Conservation (phyloP, 1,140 invertebrate genomes). For the Neotoxoptera formosana region DNA sequence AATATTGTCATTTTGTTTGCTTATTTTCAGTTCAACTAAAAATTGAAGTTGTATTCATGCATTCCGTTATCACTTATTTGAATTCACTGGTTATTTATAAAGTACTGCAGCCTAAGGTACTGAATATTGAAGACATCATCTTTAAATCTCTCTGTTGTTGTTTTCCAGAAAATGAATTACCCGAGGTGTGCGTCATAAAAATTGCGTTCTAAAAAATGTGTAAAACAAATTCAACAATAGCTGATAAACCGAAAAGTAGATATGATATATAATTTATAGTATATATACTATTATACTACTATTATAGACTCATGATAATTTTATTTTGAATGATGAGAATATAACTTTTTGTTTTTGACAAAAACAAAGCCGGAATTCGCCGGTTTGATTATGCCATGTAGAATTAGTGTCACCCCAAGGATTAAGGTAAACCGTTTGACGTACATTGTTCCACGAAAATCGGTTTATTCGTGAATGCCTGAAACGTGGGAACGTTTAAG, state of each 20-base stretch:
- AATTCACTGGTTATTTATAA: not conserved
- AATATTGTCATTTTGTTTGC: not conserved
- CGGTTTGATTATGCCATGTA: not conserved
- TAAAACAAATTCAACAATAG: not conserved
- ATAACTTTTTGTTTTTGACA: not conserved
- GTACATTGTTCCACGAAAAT: not conserved
- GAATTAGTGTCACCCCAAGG: not conserved
- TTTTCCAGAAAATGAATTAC: not conserved
- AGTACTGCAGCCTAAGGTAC: not conserved
- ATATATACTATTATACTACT: too few species aligned
- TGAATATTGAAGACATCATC: not conserved
- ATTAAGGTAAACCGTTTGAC: not conserved
- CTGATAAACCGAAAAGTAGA: not conserved
- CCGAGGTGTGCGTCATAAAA: not conserved
- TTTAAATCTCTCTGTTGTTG: not conserved
- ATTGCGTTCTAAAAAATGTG: not conserved
- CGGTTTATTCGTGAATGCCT: conserved; percentile 8
- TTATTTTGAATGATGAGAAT: not conserved
- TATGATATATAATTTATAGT: not conserved
- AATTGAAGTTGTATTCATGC: too few species aligned
- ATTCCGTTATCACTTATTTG: not conserved
- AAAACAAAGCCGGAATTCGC: not conserved
- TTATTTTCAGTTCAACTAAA: not conserved
- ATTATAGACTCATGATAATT: not conserved
- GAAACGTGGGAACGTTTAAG: not conserved